Base-by-base conservation (phyloP, 2,888 invertebrate genomes). In the Phanerotoma sp. region DNA sequence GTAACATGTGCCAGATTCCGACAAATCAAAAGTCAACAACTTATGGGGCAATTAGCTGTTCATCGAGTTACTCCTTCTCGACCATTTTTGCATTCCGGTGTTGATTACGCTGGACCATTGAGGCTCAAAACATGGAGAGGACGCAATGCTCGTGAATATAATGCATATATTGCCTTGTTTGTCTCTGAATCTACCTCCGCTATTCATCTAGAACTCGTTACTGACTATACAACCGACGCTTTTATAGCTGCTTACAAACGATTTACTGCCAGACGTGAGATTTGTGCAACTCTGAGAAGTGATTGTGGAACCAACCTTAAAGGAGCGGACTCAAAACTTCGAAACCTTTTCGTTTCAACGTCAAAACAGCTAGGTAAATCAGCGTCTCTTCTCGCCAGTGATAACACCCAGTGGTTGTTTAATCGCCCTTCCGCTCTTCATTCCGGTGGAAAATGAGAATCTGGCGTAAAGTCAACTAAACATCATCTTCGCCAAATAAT, bases 1-100 rank as follows among this genome's bases (percentile, higher is more conserved):
- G 33, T 2, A 33, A 33, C n/a, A 33, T 33, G 33, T 33, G 33
- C 33, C 1, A 3, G 33, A 33, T 33, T 33, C 33, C 33, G 33
- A 33, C 33, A 33, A 33, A 33, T 33, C 2, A 33, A 33, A 11
- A 33, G 45, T 15, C 38, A 57, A 3, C 66, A 65, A 30, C 25
- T 63, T 7, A 71, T 69, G 69, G 68, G 62, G 10, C 45, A 67
- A 11, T 57, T 69, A 9, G 68, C 69, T 9, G 37, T 38, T 3
- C 40, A 47, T 32, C 46, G 60, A 9, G 51, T 53, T 15, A 21
- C 18, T 5, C 49, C 32, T n/a, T 22, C 35, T 21, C 45, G 48
- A 22, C 57, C 53, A 9, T 59, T 59, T 40, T 38, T 40, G 5
- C 49, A 55, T n/a, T 38, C 52, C 2, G 62, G 59, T 5, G 46